These are phyloP conservation scores for Eupelmus urozonus DNA, from an alignment of 2,888 invertebrate genomes.

Conservation along the genomic window DNA sequence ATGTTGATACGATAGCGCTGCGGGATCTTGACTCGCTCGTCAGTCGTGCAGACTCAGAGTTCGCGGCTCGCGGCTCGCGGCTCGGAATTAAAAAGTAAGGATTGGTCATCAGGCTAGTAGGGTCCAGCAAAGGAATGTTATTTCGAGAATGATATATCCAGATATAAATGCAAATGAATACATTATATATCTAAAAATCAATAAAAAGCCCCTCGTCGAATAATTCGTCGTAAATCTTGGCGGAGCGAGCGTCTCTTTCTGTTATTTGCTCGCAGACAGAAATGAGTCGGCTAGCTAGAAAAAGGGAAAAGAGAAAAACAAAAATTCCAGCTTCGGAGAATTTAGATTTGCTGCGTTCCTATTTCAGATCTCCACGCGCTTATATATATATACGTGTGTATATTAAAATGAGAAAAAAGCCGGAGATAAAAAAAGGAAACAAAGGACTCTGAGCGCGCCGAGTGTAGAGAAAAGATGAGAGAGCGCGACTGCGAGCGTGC, in stretches of 20 bases:
- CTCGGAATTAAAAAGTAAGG: background rate
- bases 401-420: slow-evolving; percentile 42
- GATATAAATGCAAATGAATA: too few relatives aligned
- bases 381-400: slow-evolving; percentile 13
- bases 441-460: slow-evolving; percentile 55
- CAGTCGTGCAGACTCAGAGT: too few relatives aligned
- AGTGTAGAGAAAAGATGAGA: slow-evolving; percentile 58
- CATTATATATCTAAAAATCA: too few relatives aligned
- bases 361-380: slow-evolving; percentile 17
- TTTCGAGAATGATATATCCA: too few relatives aligned
- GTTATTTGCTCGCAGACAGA: background rate
- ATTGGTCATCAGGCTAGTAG: too few relatives aligned
- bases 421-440: slow-evolving; percentile 43
- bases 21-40: too few relatives aligned
- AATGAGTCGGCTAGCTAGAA: slow-evolving; percentile 23
- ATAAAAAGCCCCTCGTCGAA: too few relatives aligned
- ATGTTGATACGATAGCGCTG: background rate
- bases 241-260: slow-evolving; percentile 12
- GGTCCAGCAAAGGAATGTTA: too few relatives aligned
- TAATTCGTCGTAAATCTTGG: slow-evolving; percentile 28
- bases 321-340: slow-evolving; percentile 38
- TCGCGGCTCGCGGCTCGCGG: too few relatives aligned
- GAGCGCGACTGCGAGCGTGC: too few relatives aligned
- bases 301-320: slow-evolving; percentile 37
- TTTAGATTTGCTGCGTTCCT: slow-evolving; percentile 46